Base-by-base conservation (phyloP, 2,888 invertebrate genomes). In the Pharmacophagus antenor region DNA sequence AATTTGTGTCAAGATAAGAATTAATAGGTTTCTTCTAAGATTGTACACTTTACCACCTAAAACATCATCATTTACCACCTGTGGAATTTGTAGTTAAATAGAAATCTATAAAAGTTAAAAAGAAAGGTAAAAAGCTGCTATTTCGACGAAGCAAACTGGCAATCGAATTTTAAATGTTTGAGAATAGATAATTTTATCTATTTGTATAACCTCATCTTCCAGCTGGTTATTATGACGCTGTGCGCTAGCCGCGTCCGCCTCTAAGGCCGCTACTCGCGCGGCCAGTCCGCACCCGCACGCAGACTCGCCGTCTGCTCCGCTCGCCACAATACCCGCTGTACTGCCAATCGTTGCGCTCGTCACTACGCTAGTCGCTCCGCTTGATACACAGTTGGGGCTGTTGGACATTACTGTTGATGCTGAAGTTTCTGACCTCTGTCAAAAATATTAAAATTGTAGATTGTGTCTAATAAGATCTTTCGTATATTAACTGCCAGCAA, bases 191-290 rank as follows among this genome's bases (percentile, higher is more conserved):
- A n/a, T n/a, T n/a, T n/a, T n/a, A n/a, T n/a, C n/a, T n/a, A n/a
- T n/a, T n/a, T n/a, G n/a, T n/a, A 37, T 37, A 37, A 84, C 88
- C 88, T 85, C 87, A 44, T 86, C 91, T 64, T 86, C 88, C 2
- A 85, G 78, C 48, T 82, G 86, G 21, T 75, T 82, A 0, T 80
- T 71, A 22, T 80, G 81, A 0, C 80, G 49, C 60, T 70, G 77
- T 56, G 80, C 70, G 49, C 67, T 56, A 51, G 73, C 78, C 17
- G 80, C 85, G 67, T 85, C 87, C 5, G 80, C 77, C 70, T 88
- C 94, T 1, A 94, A 91, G 49, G 92, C 89, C 57, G 91, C 90
- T 42, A 92, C 87, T 65, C 92, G 89, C 42, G 87, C 81, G 20
- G 79, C 75, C 58, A 85, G 77, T 12, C 87, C 88, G 71, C 88